Evolutionary conservation across 2,888 invertebrate species (phyloP), one percentile per base, ranked within the genome.

Genomic region (Pecten maximus): DNA sequence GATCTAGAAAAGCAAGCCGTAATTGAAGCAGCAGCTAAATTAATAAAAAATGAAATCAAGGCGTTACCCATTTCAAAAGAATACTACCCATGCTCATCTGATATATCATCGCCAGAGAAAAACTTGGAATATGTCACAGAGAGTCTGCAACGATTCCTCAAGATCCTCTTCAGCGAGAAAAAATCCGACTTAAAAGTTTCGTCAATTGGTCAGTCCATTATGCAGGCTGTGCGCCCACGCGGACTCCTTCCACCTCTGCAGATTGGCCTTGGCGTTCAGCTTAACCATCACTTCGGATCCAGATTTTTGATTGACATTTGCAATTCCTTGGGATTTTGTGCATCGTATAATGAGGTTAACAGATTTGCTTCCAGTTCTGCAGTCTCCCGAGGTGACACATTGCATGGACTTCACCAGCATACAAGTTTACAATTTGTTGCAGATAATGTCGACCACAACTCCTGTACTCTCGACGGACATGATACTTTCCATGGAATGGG

Each of bases 391-490:
- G 92, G 90, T 6, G 89, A 87, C 48, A 6, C 6, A 6, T 23
- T 54, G 6, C 54, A 2, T 1, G 91, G 92, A 88, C 91, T 93
- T 40, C 90, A 89, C 15, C 91, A 90, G n/a, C 87, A 89, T 23
- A 48, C 54, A 28, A 86, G 48, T 19, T 74, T 94, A 35, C 93
- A 93, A 89, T 93, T 91, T 91, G 92, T 91, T 28, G 94, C 94
- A 23, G 94, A 95, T 88, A 95, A 94, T 92, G 93, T 94, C 50
- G 93, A 95, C 88, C 94, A 94, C 92, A 94, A 94, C 89, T 91
- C 92, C 44, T 87, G 90, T 54, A 94, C 94, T 40, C 40, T 94
- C 16, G 94, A 95, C 92, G 94, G 94, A 3, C 87, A 92, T 39
- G 90, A 91, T 40, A 94, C 95, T 28, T 94, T 94, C 88, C 94